Evolutionary conservation across 37 sponge, comb jelly and placozoan species (phyloP), one percentile per base, ranked within the genome.

Genomic region (Ianthella basta): DNA sequence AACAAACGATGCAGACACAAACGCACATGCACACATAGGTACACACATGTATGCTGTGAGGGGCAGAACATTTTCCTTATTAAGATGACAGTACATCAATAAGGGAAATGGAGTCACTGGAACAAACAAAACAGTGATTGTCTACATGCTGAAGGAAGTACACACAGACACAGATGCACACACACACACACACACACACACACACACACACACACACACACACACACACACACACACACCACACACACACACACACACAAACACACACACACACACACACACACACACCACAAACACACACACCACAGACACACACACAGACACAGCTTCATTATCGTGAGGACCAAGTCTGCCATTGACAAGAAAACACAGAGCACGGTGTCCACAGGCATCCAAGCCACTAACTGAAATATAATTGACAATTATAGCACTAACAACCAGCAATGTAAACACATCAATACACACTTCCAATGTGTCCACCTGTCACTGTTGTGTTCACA

Each of bases 171-270:
- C 72, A 29, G 5, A 70, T 12, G 15, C 72, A 21, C 72, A 29
- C 37, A 34, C 37, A 70, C 37, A 70, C 72, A 33, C 36, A 29
- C 37, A 40, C 30, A 41, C 30, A 41, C 54, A 35, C 56, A 40
- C 27, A 25, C 23, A 59, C 37, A 44, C 81, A 81, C 34, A 16
- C 81, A 24, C 5, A 59, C 36, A 59, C 61, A 27, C 60, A 59
- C 63, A 33, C 63, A 81, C 36, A 56, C 81, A 59, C 60, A 20
- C 27, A 55, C 38, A 56, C 81, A 80, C 16, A 57, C 13, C 1
- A 23, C 19, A 50, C 20, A 70, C 12, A 35, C 78, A 41, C 40
- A 41, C 78, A 44, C 40, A 41, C 53, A 44, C 40, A 75, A 40
- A 44, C 36, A 32, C 36, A 12, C 36, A 10, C 13, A 8, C 19